Conservation (phyloP, 1,140 invertebrate genomes). For the Nebria ingens region DNA sequence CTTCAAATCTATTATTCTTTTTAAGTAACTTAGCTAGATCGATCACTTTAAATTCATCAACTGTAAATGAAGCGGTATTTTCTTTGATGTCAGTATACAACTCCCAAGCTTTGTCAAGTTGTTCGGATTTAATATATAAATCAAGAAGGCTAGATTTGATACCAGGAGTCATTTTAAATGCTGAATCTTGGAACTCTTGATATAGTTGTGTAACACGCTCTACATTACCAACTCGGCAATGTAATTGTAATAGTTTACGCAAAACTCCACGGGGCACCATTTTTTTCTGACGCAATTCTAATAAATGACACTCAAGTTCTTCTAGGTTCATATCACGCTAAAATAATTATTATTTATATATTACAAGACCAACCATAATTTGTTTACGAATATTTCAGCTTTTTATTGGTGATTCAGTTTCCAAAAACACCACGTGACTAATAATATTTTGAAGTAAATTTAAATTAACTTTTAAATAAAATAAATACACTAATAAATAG, state of each 20-base stretch:
- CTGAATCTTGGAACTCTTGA: slow-evolving; percentile 35
- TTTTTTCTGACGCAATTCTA: slow-evolving; percentile 41
- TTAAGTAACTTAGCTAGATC: slow-evolving; percentile 42
- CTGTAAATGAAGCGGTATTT: slow-evolving; percentile 33
- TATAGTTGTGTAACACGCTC: slow-evolving; percentile 36
- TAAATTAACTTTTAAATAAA: neutral
- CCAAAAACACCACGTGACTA: slow-evolving; percentile 6
- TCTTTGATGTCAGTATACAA: slow-evolving; percentile 36
- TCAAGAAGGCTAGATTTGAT: slow-evolving; percentile 44
- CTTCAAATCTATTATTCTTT: slow-evolving; percentile 33
- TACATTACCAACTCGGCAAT: slow-evolving; percentile 38
- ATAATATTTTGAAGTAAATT: neutral
- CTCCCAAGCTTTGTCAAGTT: slow-evolving; percentile 37
- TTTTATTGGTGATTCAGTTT: slow-evolving; percentile 12
- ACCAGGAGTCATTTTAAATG: slow-evolving; percentile 37
- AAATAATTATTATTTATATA: slow-evolving; percentile 15
- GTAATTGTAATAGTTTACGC: slow-evolving; percentile 38
- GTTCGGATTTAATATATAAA: slow-evolving; percentile 36
- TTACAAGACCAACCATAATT: neutral
- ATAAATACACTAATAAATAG: too few relatives aligned
- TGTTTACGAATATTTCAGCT: too few relatives aligned
- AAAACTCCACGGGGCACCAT: slow-evolving; percentile 45
- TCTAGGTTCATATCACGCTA: slow-evolving; percentile 42
- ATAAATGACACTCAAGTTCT: slow-evolving; percentile 39
- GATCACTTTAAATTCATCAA: slow-evolving; percentile 46